A percentile compares a stretch with the other conserved stretches of the same genome.
phyloP scores from a whole-genome alignment of 2,113 vertebrate species.

The Acrocephalus arundinaceus region DNA sequence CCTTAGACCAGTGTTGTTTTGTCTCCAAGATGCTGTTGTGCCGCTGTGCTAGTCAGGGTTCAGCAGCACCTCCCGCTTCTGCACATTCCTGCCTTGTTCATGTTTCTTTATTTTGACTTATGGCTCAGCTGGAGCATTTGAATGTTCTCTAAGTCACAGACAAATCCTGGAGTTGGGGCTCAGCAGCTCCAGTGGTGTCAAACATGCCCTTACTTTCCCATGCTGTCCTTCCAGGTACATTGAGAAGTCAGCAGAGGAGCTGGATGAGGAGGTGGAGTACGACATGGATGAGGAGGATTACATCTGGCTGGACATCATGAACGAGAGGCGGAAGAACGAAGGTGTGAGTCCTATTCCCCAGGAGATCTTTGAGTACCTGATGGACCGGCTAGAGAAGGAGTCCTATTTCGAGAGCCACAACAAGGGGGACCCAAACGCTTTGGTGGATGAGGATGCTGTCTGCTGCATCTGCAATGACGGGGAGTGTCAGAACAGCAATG shows the following conservation, averaged over 20 bases:
- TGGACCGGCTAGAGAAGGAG: constrained; percentile 98
- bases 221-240: constrained; percentile 84
- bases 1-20: background rate
- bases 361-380: constrained; percentile 97
- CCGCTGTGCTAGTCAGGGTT: accelerated
- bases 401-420: constrained; percentile 99
- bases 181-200: accelerated
- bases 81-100: background rate
- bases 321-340: constrained; percentile 90
- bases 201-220: background rate
- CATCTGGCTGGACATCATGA: constrained; percentile 99
- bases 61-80: background rate
- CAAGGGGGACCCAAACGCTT: constrained; percentile 93
- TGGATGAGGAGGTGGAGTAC: constrained; percentile 98
- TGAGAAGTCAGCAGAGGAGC: constrained; percentile 95
- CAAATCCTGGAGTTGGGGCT: background rate
- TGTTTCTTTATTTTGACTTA: background rate
- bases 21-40: background rate
- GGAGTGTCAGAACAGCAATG: constrained; percentile 99
- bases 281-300: constrained; percentile 99
- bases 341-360: constrained; percentile 93
- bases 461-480: constrained; percentile 98
- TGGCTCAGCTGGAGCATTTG: background rate
- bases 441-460: constrained; percentile 95
- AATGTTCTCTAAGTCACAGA: background rate